Base-by-base conservation (phyloP, 2,888 invertebrate species). In the Drosophila siamana region DNA sequence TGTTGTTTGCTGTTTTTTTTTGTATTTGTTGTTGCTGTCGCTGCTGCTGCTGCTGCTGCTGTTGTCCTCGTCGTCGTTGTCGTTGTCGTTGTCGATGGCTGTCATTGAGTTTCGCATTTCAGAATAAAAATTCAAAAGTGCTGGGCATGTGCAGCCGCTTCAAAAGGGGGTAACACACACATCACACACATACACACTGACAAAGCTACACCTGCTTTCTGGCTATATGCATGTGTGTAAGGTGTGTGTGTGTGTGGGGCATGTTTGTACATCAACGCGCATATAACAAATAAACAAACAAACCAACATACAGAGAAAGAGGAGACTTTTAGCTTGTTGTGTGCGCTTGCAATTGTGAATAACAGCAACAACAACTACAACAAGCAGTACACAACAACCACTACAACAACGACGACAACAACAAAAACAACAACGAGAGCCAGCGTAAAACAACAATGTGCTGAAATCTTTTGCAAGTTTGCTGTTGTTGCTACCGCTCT, bases 81-180 rank as follows among this genome's bases (percentile, higher is more conserved):
- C 57, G 77, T 54, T 51, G 73, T 63, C 50, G 60, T 65, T 79
- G 77, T 79, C 74, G 80, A 67, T 80, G 80, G 80, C 77, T 79
- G 80, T 80, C 79, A 80, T 80, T 79, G 80, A 81, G 80, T 80
- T 78, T 80, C 80, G 75, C 81, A 80, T 80, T 80, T 81, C 80
- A 70, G 70, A 80, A 78, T 80, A 81, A 73, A 80, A 80, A 80
- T 74, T 78, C 78, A 80, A 78, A 74, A 80, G 72, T 74, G 78
- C 69, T 65, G 67, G 63, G 65, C 71, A 70, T 70, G 57, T 74
- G 77, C 60, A 66, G 61, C 61, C 22, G 44, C 28, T 64, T 65
- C 55, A 60, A 68, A 61, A 62, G 62, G 43, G 66, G 62, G 33
- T 33, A 64, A 69, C 55, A 72, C 47, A 69, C 44, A 60, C 46